Evolutionary conservation across 2,888 invertebrate genomes (phyloP).

Genomic region (Agrochola lychnidis): DNA sequence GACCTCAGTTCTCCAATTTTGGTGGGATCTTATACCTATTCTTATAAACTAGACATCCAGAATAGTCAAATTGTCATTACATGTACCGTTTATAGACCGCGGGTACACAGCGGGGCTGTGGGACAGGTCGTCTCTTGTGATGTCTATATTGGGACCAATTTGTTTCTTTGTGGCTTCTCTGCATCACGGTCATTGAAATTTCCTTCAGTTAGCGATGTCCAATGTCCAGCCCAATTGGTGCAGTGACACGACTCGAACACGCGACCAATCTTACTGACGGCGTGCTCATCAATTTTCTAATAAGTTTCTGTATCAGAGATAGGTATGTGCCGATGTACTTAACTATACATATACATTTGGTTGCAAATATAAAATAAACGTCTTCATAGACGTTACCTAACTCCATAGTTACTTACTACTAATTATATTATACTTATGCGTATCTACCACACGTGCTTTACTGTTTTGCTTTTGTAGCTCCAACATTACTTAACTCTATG

Average conservation of each 20-base stretch:
- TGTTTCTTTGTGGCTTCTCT: slow-evolving; percentile 52
- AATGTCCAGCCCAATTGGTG: slow-evolving; percentile 57
- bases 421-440: too few species aligned
- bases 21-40: neutral
- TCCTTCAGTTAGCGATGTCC: slow-evolving; percentile 45
- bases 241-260: slow-evolving; percentile 23
- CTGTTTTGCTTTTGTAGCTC: neutral
- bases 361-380: neutral
- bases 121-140: slow-evolving; percentile 28
- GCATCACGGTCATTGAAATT: slow-evolving; percentile 48
- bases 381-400: neutral
- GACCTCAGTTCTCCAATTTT: neutral
- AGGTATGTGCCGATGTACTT: neutral
- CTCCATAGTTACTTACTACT: too few species aligned
- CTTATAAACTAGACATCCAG: slow-evolving; percentile 4
- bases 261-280: slow-evolving; percentile 10
- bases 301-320: neutral
- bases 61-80: slow-evolving; percentile 25
- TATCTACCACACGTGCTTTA: neutral
- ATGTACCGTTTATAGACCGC: slow-evolving; percentile 14
- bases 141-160: slow-evolving; percentile 62
- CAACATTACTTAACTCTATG: too few species aligned
- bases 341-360: neutral
- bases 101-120: slow-evolving; percentile 2
- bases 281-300: slow-evolving; percentile 48